These are phyloP conservation scores for Callopanchax toddi DNA, from an alignment of 2,113 vertebrate species.

Conservation along the genomic window DNA sequence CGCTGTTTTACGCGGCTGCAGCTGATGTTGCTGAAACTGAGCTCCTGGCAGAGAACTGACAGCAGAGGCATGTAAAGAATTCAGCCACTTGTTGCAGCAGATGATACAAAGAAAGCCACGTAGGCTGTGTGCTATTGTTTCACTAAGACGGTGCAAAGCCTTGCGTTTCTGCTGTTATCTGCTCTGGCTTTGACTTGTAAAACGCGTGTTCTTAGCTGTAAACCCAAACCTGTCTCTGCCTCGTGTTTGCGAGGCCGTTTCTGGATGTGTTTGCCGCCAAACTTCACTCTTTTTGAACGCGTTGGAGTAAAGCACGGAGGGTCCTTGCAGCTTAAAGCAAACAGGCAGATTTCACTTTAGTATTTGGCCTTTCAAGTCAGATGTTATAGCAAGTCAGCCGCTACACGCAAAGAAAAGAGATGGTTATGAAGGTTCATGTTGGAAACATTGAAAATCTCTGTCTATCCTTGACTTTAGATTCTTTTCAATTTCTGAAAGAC, in stretches of 20 bases:
- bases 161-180: neutral
- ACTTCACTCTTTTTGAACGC: slow-evolving; percentile 23
- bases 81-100: slow-evolving; percentile 33
- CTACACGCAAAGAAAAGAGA: slow-evolving; percentile 30
- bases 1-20: slow-evolving; percentile 71
- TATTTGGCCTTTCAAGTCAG: slow-evolving; percentile 39
- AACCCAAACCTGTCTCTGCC: slow-evolving; percentile 29
- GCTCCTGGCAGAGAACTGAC: slow-evolving; percentile 39
- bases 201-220: slow-evolving; percentile 10
- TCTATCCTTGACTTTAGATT: slow-evolving; percentile 52
- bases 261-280: slow-evolving; percentile 19
- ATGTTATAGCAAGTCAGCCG: slow-evolving; percentile 22
- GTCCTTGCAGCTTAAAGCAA: slow-evolving; percentile 26
- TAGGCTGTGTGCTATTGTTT: slow-evolving; percentile 12
- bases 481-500: slow-evolving; percentile 58
- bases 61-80: slow-evolving; percentile 39
- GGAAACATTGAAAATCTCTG: slow-evolving; percentile 25
- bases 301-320: slow-evolving; percentile 15
- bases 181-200: neutral
- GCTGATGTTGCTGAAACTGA: slow-evolving; percentile 65
- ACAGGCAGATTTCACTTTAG: slow-evolving; percentile 41
- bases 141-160: slow-evolving; percentile 16
- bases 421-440: slow-evolving; percentile 21
- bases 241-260: slow-evolving; percentile 12
- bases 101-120: slow-evolving; percentile 28